Percentiles rank a stretch among this genome's conserved stretches.
Evolutionary conservation across 2,113 vertebrate genomes (phyloP).

Genomic region (Nothobranchius furzeri): DNA sequence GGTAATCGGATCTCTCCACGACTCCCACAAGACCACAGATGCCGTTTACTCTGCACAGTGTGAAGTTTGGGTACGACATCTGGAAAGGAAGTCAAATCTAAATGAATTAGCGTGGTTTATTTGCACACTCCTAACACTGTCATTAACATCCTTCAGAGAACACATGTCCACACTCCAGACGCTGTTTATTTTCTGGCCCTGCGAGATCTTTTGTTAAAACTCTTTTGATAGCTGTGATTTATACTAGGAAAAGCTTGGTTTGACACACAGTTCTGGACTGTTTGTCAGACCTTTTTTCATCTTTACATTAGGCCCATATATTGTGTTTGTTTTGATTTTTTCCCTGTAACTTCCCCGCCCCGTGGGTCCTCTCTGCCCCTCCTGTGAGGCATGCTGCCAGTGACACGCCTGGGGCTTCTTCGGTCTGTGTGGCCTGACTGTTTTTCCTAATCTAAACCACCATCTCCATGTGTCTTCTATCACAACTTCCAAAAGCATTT

Average conservation of each 20-base stretch:
- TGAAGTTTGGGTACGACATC: conserved; percentile 54
- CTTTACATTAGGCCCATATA: conserved; percentile 33
- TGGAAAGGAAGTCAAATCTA: conserved; percentile 45
- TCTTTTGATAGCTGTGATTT: not conserved
- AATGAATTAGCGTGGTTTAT: conserved; percentile 49
- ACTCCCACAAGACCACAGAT: conserved; percentile 38
- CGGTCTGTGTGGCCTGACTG: conserved; percentile 68
- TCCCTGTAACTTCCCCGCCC: conserved; percentile 41
- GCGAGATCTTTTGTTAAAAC: not conserved
- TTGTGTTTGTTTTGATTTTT: conserved; percentile 18
- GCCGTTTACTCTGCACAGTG: conserved; percentile 5
- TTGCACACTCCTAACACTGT: conserved; percentile 29
- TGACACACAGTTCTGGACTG: not conserved
- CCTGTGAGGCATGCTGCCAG: conserved; percentile 59
- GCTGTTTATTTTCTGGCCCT: not conserved
- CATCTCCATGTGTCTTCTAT: conserved; percentile 77
- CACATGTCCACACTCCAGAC: not conserved
- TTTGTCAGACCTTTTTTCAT: conserved; percentile 13
- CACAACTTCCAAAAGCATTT: conserved; percentile 65
- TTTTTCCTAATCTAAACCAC: conserved; percentile 72
- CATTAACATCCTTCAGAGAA: conserved; percentile 16
- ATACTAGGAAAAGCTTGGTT: conserved; percentile 3
- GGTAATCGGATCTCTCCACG: conserved; percentile 51
- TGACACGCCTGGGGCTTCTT: conserved; percentile 56
- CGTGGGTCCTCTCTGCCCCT: conserved; percentile 47